phyloP scores from a whole-genome alignment of 2,113 vertebrate genomes.

The Atlantisia rogersi region DNA sequence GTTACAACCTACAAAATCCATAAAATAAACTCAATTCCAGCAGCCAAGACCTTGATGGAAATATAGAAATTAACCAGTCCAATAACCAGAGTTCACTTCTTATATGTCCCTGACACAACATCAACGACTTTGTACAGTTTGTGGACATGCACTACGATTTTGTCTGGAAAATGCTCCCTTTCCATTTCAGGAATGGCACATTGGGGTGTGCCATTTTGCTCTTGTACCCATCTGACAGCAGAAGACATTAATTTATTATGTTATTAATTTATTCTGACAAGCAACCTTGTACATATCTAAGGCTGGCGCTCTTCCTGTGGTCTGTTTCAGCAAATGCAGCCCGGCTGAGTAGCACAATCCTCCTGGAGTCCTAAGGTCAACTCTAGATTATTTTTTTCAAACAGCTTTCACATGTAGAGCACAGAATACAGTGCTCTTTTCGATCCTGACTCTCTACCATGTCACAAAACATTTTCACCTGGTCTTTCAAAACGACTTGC shows the following conservation, averaged over 20 bases:
- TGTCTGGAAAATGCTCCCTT: not conserved
- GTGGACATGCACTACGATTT: not conserved
- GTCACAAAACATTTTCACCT: not conserved
- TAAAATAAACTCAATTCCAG: not conserved
- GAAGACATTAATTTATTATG: not conserved
- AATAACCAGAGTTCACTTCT: not conserved
- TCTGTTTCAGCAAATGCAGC: not conserved
- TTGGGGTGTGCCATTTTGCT: not conserved
- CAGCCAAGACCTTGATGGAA: not conserved
- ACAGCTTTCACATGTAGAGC: not conserved
- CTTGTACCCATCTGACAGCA: not conserved
- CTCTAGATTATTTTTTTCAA: not conserved
- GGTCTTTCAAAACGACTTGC: not conserved
- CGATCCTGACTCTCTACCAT: not conserved
- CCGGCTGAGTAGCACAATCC: not conserved
- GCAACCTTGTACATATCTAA: not conserved
- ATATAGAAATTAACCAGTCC: not conserved
- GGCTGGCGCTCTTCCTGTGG: not conserved
- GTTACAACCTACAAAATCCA: not conserved
- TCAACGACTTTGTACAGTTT: not conserved
- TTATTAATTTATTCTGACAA: not conserved
- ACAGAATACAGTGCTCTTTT: not conserved
- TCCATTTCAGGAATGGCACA: not conserved
- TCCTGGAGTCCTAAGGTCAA: not conserved
- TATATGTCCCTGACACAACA: not conserved